Evolutionary conservation across 1,140 invertebrate species (phyloP).

Genomic region (Drosophila hydei): DNA sequence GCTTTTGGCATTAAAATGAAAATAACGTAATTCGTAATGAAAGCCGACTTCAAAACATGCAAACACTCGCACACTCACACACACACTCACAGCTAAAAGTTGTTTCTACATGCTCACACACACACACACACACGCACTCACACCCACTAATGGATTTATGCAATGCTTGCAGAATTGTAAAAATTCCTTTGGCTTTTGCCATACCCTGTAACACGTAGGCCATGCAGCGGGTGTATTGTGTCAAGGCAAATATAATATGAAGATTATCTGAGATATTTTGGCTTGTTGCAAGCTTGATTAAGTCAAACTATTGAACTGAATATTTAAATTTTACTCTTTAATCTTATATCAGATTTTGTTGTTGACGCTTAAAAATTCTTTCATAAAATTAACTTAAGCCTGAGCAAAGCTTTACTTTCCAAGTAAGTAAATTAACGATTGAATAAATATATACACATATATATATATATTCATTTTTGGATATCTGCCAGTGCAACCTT

Average conservation of each 20-base stretch:
- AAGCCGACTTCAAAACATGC: slow-evolving; percentile 50
- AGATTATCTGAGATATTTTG: too few relatives aligned
- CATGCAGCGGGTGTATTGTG: neutral
- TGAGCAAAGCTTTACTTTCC: too few relatives aligned
- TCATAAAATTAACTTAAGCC: too few relatives aligned
- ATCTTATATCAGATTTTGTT: too few relatives aligned
- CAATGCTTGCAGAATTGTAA: slow-evolving; percentile 45
- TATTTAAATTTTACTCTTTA: too few relatives aligned
- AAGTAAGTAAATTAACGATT: too few relatives aligned
- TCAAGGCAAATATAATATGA: too few relatives aligned
- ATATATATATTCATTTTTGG: too few relatives aligned
- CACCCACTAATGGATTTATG: slow-evolving; percentile 36
- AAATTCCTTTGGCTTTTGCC: slow-evolving; percentile 42
- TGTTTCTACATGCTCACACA: slow-evolving; percentile 10
- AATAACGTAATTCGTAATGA: slow-evolving; percentile 78
- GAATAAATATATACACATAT: too few relatives aligned
- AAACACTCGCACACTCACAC: slow-evolving; percentile 25
- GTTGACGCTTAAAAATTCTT: too few relatives aligned
- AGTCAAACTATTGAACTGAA: too few relatives aligned
- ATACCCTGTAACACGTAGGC: slow-evolving; percentile 2
- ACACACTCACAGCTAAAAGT: slow-evolving; percentile 28
- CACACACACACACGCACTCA: slow-evolving; percentile 19
- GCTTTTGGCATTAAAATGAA: slow-evolving; percentile 57
- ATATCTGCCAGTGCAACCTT: slow-evolving; percentile 1
- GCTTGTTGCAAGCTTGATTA: too few relatives aligned